Percentiles rank a stretch among this genome's conserved stretches.
phyloP scores from a whole-genome alignment of 2,113 vertebrate genomes.

The Helogale parvula region DNA sequence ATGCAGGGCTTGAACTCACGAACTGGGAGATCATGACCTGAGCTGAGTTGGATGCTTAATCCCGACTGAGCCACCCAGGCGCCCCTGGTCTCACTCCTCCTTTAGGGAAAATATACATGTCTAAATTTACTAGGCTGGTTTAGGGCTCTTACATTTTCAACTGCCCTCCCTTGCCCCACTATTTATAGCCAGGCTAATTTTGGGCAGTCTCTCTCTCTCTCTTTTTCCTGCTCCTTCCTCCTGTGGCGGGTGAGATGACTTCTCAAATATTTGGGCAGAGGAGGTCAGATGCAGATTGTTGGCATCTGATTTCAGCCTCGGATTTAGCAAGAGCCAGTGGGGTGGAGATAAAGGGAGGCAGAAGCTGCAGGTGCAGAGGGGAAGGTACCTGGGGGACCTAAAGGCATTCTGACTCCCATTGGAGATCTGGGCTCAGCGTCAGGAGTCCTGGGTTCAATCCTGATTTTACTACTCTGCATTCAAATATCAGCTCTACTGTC shows the following conservation, averaged over 20 bases:
- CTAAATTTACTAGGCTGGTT: conserved; percentile 59
- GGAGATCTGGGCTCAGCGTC: neutral
- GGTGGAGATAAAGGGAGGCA: neutral
- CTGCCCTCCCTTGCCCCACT: conserved; percentile 43
- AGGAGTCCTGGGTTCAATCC: neutral
- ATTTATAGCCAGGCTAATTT: conserved; percentile 82
- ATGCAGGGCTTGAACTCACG: no score
- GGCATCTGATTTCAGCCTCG: conserved; percentile 58
- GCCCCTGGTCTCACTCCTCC: neutral
- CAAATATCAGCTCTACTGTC: neutral
- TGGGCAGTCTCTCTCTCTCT: conserved; percentile 65
- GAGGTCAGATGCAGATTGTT: conserved; percentile 75
- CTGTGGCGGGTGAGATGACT: conserved; percentile 76
- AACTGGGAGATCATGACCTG: no score
- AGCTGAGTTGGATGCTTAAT: no score
- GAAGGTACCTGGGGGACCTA: neutral
- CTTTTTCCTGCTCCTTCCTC: conserved; percentile 60
- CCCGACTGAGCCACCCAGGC: no score
- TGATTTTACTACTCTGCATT: neutral
- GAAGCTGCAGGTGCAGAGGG: conserved; percentile 47
- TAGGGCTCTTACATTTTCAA: neutral
- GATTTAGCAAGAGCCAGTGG: conserved; percentile 52
- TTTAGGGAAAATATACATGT: neutral
- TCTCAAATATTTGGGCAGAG: conserved; percentile 77
- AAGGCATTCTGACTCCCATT: neutral